Evolutionary conservation across 2,888 invertebrate genomes (phyloP), one percentile per base, ranked within the genome.

Genomic region (Lumbricus terrestris): DNA sequence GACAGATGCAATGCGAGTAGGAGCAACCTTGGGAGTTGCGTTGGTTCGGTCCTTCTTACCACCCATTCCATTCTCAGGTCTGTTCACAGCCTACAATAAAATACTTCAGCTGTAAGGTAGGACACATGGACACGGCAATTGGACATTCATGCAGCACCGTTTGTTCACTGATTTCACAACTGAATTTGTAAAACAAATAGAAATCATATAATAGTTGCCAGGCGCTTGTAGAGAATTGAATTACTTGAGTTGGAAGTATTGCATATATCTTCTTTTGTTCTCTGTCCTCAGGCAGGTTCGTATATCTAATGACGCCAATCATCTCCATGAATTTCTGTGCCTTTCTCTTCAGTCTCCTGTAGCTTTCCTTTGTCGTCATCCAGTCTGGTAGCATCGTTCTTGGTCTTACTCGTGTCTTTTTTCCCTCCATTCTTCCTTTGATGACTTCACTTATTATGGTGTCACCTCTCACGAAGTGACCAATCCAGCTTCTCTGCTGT

Each of bases 71-170:
- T 29, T 85, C 6, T 34, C 85, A 4, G 34, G 11, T 85, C 35
- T 85, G 85, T 85, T 85, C 85, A 37, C 23, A 85, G 34, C 23
- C 85, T 85, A 85, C 34, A 85, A 85, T 23, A 85, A 35, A n/a
- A n/a, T 37, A 5, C 8, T 34, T 35, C 5, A 69, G n/a, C 29
- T n/a, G 0, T n/a, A 8, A 69, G 69, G 29, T n/a, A 69, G 8
- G 69, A 69, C n/a, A 69, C n/a, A 69, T 69, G 69, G 8, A 69
- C 23, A 47, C 8, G 47, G 47, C 23, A 47, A 23, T 23, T 47
- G 23, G 47, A 23, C 47, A n/a, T n/a, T 69, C 8, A 69, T 69
- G n/a, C n/a, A 69, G 69, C 29, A 69, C 69, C 69, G 8, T 69
- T n/a, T n/a, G 11, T 54, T 29, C 29, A 54, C 11, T 54, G 4